These are phyloP conservation scores for Manis pentadactyla DNA, from an alignment of 2,797 vertebrate genomes.

Conservation along the genomic window DNA sequence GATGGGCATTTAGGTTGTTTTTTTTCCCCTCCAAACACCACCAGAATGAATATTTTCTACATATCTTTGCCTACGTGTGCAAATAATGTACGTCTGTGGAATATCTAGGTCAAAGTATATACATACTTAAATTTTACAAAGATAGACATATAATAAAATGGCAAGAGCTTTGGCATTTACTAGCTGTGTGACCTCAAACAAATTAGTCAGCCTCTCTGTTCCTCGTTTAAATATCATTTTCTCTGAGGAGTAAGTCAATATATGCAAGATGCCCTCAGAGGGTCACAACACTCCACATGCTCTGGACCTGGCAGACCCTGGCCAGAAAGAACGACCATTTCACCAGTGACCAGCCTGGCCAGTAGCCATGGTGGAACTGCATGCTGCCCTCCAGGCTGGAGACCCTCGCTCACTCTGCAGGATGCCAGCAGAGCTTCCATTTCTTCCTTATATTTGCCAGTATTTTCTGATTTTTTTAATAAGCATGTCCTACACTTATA, in stretches of 20 bases:
- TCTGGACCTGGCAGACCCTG: not conserved
- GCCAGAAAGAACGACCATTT: not conserved
- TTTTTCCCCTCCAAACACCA: not conserved
- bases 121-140: not conserved
- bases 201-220: not conserved
- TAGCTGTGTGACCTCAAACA: not conserved
- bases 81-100: no score
- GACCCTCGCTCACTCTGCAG: not conserved
- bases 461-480: not conserved
- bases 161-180: no score
- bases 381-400: not conserved
- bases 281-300: fast-evolving
- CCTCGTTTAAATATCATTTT: not conserved
- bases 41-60: not conserved
- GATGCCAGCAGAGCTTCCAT: not conserved
- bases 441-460: not conserved
- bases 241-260: not conserved
- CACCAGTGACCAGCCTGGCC: not conserved
- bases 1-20: not conserved
- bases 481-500: not conserved
- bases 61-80: not conserved
- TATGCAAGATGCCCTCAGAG: not conserved
- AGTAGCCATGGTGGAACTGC: not conserved
- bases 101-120: not conserved
- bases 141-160: fast-evolving